Base-by-base conservation (phyloP, 2,888 invertebrate species). In the Arctia plantaginis region DNA sequence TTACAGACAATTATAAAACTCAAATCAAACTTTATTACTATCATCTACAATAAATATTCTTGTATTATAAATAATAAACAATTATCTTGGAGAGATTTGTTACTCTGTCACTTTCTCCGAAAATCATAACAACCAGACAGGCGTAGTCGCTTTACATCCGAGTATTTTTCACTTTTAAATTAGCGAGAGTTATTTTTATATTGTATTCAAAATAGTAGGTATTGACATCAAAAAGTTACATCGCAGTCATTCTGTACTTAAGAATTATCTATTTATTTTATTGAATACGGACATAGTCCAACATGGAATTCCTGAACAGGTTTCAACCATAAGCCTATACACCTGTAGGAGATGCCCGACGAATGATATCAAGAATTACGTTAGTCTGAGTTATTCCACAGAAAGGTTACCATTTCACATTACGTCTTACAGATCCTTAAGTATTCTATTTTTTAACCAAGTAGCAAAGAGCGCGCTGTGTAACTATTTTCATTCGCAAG, bases 401-500 rank as follows among this genome's bases (percentile, higher is more conserved):
- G 76, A 85, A 85, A 85, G 85, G 85, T 85, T 85, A 85, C 77
- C 66, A 74, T 85, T 85, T 85, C 84, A 82, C 85, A 85, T 85
- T 85, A 85, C 80, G 79, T 84, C 72, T 77, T 75, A 82, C 76
- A 59, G 73, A 76, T 77, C 73, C 76, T 77, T 77, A 84, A 84
- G 84, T 85, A 84, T 85, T 80, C 81, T 74, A 85, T 85, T 85
- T 85, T 85, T 77, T 74, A 82, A 68, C 74, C 66, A 71, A 68
- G 80, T 73, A 75, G 80, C 85, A 82, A 85, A 82, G 78, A 82
- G 81, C 77, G 79, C 78, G 75, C 77, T 73, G 74, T 78, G 73
- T 81, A 82, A 78, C 80, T 80, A 86, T 85, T 83, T 81, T 77
- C 80, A 81, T 81, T 79, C 39, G 77, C 80, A 76, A 81, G 82